Base-by-base conservation (phyloP, 2,113 vertebrate species). In the Limnothrissa miodon region DNA sequence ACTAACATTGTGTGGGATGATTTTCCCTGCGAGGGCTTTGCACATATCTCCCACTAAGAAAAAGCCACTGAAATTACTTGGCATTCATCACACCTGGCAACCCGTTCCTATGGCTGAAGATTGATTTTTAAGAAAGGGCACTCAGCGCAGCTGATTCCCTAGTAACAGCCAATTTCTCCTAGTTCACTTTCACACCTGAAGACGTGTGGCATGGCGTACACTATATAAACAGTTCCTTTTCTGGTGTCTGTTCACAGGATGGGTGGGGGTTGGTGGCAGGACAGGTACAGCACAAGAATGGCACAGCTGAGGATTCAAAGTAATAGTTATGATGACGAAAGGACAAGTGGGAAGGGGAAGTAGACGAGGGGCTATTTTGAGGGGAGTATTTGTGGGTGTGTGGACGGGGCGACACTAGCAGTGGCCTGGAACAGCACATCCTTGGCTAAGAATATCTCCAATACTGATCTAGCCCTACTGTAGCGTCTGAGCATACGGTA, bases 401-500 rank as follows among this genome's bases (percentile, higher is more conserved):
- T 1, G 23, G 23, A n/a, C 1, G 3, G 5, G 56, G 56, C n/a
- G 42, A 29, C 29, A 6, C n/a, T n/a, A 23, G n/a, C 5, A 21
- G 2, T 3, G 21, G 10, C 23, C 21, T 4, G 23, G 5, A 59
- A 5, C 84, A 83, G 82, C 84, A 86, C 33, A 80, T 81, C 78
- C 59, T 44, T 45, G 66, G 66, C 78, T 80, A 82, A 82, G 86
- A 87, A 87, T 84, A 84, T 62, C 45, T 15, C 78, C 17, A 80
- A 39, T 70, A 56, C 81, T 82, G 56, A 39, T 45, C 48, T n/a
- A 44, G 74, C 80, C 45, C 48, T 21, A 59, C 45, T 62, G 11
- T n/a, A n/a, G 36, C 4, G 70, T 45, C 53, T 46, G 82, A 85
- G 79, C n/a, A 39, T 45, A n/a, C n/a, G n/a, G n/a, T n/a, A 42